Percentiles rank a stretch among this genome's conserved stretches.
These are phyloP conservation scores for Tenebrio molitor DNA, from an alignment of 1,140 invertebrate genomes.

Conservation along the genomic window DNA sequence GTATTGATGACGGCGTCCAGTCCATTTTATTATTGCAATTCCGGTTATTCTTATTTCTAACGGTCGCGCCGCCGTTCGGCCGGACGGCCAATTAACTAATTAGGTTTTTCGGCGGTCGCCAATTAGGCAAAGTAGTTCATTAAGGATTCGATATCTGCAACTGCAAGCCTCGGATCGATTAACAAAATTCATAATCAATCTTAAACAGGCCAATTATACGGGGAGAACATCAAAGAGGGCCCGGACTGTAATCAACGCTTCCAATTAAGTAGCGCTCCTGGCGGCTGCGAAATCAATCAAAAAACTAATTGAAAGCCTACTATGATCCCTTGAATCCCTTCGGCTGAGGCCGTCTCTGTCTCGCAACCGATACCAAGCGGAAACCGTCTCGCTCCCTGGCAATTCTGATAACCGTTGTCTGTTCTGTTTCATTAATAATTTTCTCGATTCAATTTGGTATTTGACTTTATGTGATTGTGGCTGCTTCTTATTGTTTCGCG, in stretches of 20 bases:
- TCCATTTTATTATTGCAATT: constrained; percentile 65
- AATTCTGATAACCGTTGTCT: constrained; percentile 58
- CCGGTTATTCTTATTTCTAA: constrained; percentile 63
- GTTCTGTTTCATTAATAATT: constrained; percentile 63
- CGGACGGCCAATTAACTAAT: constrained; percentile 38
- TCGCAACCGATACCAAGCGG: background rate
- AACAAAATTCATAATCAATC: constrained; percentile 66
- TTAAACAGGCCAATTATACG: constrained; percentile 65
- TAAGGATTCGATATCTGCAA: constrained; percentile 61
- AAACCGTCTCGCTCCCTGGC: constrained; percentile 30
- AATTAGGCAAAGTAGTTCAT: constrained; percentile 60
- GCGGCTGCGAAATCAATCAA: constrained; percentile 65
- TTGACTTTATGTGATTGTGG: constrained; percentile 63
- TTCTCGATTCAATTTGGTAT: constrained; percentile 63
- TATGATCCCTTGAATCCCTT: constrained; percentile 62
- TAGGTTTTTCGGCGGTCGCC: constrained; percentile 48
- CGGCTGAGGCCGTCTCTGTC: constrained; percentile 50
- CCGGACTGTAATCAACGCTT: constrained; percentile 65
- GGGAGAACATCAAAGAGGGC: constrained; percentile 63
- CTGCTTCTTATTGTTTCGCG: constrained; percentile 60
- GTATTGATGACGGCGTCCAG: constrained; percentile 63
- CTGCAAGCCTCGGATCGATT: constrained; percentile 54
- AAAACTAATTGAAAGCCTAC: constrained; percentile 66
- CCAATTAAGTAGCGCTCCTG: constrained; percentile 65
- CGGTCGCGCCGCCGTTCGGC: too few species aligned